Evolutionary conservation across 1,140 invertebrate genomes (phyloP), one percentile per base, ranked within the genome.

Genomic region (Halictus rubicundus): DNA sequence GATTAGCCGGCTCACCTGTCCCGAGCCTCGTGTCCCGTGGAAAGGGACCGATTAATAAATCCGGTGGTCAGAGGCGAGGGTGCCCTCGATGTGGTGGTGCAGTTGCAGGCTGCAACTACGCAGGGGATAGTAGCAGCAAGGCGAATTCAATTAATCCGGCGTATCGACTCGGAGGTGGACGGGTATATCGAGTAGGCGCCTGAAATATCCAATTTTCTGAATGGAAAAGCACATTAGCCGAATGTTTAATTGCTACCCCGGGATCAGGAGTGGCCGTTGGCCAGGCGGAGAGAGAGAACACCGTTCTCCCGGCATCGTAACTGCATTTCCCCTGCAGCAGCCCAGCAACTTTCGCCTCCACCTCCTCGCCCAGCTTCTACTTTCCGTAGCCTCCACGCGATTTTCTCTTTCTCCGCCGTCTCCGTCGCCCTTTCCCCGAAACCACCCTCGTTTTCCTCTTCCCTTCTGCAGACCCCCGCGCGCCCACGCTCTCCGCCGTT

Each of bases 141-240:
- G 86, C 79, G 84, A 91, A 91, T 90, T 89, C 84, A 89, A 90
- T 91, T 91, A 91, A 90, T 90, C 81, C 80, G 74, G 74, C 86
- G 81, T 91, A 90, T 90, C 87, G 89, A 88, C 87, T 80, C 74
- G 52, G 75, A 61, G 74, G 71, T 73, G 74, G 71, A 73, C 65
- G 59, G 57, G 60, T 27, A 27, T 74, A 84, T 76, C 77, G 77
- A 64, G 78, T 80, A 82, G 63, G 61, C 66, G 88, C 77, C 82
- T 88, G 84, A 90, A 90, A 90, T 90, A 90, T 92, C 90, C 89
- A 91, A 92, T 91, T 92, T 92, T 91, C 89, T 90, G 91, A 91
- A 92, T 91, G 91, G 91, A 91, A 91, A 91, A 90, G 89, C 90
- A 91, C 89, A 91, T 92, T 91, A 91, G 88, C 87, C 82, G 83